Conservation (phyloP, 2,113 vertebrate genomes). For the Zosterops lateralis region DNA sequence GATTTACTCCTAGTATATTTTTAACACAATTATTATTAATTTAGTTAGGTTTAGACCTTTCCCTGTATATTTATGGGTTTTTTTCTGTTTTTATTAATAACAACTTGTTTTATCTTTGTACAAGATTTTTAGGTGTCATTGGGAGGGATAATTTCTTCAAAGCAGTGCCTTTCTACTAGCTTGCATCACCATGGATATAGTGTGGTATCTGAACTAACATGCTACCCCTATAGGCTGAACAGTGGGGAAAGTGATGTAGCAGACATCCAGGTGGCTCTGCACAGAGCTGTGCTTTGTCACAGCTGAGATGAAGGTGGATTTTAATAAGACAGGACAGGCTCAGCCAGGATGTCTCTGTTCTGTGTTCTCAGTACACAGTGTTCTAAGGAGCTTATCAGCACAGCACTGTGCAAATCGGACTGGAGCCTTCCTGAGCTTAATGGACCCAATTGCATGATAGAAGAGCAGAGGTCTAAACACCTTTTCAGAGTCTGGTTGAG, state of each 20-base stretch:
- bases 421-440: neutral
- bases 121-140: neutral
- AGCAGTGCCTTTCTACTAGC: neutral
- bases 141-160: neutral
- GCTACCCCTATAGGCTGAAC: rapidly evolving
- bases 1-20: neutral
- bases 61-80: rapidly evolving
- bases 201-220: neutral
- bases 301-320: neutral
- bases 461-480: neutral
- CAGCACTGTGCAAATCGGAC: neutral
- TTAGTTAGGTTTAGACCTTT: neutral
- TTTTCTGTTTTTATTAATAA: neutral
- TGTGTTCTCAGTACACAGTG: neutral
- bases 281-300: neutral
- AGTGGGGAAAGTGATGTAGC: neutral
- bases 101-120: neutral
- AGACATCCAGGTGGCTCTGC: neutral
- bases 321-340: neutral
- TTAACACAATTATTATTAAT: neutral
- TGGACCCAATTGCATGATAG: neutral
- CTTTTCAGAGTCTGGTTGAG: neutral
- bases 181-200: neutral
- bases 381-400: slow-evolving; percentile 19
- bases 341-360: neutral